phyloP scores from a whole-genome alignment of 2,888 invertebrate genomes.

The Harpagoxenus sublaevis region DNA sequence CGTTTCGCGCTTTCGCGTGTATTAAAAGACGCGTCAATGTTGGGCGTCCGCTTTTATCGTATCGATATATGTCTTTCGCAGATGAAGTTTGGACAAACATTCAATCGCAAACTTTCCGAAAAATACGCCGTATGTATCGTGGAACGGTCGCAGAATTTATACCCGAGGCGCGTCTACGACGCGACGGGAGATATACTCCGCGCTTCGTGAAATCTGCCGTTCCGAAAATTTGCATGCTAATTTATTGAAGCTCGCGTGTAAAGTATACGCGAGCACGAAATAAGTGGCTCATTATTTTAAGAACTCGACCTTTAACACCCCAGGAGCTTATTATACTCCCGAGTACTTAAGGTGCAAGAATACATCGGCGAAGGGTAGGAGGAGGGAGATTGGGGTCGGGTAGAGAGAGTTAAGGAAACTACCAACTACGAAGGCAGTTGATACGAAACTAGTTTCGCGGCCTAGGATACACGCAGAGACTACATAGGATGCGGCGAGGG shows the following conservation, averaged over 20 bases:
- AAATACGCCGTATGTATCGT: background rate
- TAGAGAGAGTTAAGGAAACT: conserved; percentile 76
- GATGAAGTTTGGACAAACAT: conserved; percentile 20
- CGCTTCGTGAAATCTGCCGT: conserved; percentile 12
- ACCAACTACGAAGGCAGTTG: conserved; percentile 76
- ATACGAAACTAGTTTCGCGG: conserved; percentile 83
- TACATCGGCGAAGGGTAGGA: conserved; percentile 53
- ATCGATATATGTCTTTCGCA: conserved; percentile 35
- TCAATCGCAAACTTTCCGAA: conserved; percentile 15
- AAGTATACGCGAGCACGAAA: background rate
- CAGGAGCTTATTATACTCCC: conserved; percentile 64
- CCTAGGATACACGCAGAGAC: conserved; percentile 76
- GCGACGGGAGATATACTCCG: background rate
- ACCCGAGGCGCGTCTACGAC: background rate
- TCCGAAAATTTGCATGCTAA: conserved; percentile 27
- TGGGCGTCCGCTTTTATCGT: conserved; percentile 40
- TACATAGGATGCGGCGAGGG: conserved; percentile 49
- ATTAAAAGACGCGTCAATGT: conserved; percentile 49
- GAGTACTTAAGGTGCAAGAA: conserved; percentile 68
- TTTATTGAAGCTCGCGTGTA: background rate
- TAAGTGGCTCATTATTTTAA: conserved; percentile 37
- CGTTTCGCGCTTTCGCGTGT: conserved; percentile 29
- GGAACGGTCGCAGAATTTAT: conserved; percentile 6
- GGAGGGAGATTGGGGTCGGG: conserved; percentile 42
- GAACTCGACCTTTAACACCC: conserved; percentile 1